Conservation (phyloP, 2,888 invertebrate species). For the Idaea biselata region DNA sequence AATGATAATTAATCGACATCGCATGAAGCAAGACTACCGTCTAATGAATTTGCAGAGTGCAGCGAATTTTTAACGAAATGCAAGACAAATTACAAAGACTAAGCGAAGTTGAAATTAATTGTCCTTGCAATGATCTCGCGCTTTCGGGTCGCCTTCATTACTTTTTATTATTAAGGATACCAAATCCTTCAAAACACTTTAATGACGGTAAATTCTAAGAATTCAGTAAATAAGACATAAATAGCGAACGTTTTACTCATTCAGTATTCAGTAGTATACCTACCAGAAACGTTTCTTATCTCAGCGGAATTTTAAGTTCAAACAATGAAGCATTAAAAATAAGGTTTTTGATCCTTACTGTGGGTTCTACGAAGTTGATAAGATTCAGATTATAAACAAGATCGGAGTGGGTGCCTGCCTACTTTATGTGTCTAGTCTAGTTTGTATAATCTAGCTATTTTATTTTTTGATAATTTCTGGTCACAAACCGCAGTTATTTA, state of each 20-base stretch:
- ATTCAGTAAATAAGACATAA: neutral
- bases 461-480: neutral
- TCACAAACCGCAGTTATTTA: too few species aligned
- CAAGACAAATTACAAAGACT: too few species aligned
- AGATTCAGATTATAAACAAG: slow-evolving; percentile 37
- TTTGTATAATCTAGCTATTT: neutral
- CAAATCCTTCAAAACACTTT: too few species aligned
- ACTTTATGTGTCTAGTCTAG: neutral
- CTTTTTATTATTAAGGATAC: too few species aligned
- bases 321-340: slow-evolving; percentile 60
- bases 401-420: neutral
- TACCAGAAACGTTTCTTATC: slow-evolving; percentile 44
- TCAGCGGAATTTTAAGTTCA: slow-evolving; percentile 56
- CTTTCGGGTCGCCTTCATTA: too few species aligned
- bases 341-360: slow-evolving; percentile 51
- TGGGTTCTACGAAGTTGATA: slow-evolving; percentile 39
- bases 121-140: too few species aligned
- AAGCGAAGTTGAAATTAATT: too few species aligned
- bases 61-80: too few species aligned
- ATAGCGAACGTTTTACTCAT: neutral
- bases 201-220: neutral
- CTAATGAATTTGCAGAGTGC: too few species aligned
- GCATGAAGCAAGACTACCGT: too few species aligned
- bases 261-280: neutral
- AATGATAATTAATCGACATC: too few species aligned